Evolutionary conservation across 2,113 vertebrate species (phyloP).

Genomic region (Osmerus eperlanus): DNA sequence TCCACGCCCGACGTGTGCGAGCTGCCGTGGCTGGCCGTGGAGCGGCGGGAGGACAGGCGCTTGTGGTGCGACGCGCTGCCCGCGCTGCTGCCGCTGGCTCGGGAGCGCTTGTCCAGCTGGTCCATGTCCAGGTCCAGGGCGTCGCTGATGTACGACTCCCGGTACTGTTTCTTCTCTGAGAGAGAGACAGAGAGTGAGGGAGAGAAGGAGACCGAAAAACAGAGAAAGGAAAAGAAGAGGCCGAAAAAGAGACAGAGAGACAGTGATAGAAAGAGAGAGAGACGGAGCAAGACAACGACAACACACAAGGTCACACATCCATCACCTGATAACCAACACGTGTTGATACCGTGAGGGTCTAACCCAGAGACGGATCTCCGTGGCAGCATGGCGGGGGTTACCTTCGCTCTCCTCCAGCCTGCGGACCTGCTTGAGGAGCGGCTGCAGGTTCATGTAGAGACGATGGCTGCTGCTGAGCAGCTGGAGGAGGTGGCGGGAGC

Average conservation of each 20-base stretch:
- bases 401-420: slow-evolving; percentile 94
- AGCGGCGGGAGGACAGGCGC: slow-evolving; percentile 83
- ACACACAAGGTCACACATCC: too few relatives aligned
- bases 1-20: slow-evolving; percentile 97
- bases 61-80: slow-evolving; percentile 86
- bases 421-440: slow-evolving; percentile 89
- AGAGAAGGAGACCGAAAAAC: background rate
- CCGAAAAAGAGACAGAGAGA: background rate
- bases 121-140: slow-evolving; percentile 95
- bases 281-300: too few relatives aligned
- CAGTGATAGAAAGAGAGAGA: too few relatives aligned
- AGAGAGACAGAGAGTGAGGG: background rate
- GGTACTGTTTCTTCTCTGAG: slow-evolving; percentile 96
- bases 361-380: too few relatives aligned
- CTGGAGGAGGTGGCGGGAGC: slow-evolving; percentile 93
- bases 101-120: slow-evolving; percentile 88
- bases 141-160: slow-evolving; percentile 98
- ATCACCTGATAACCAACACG: too few relatives aligned
- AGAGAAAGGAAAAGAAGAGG: background rate
- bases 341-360: too few relatives aligned
- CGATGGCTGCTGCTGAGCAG: slow-evolving; percentile 97
- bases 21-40: slow-evolving; percentile 90
- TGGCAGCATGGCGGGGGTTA: slow-evolving; percentile 42
- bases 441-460: slow-evolving; percentile 98
- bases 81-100: slow-evolving; percentile 90